Conservation (phyloP, 2,113 vertebrate genomes). For the Catharus fuscescens region DNA sequence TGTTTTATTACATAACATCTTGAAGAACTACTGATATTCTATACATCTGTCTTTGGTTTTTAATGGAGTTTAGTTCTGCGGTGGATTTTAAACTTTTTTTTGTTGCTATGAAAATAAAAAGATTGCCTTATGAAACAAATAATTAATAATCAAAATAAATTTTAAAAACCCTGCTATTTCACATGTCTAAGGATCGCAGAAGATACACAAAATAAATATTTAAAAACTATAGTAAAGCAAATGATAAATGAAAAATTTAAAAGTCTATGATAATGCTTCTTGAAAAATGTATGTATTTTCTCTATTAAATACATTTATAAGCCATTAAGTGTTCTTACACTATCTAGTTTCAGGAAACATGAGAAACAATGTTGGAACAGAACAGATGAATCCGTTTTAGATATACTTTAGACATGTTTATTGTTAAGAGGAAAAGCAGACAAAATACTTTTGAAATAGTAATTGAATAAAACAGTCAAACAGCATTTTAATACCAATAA, state of each 20-base stretch:
- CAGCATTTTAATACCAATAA: constrained; percentile 37
- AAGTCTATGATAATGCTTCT: background rate
- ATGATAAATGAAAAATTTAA: background rate
- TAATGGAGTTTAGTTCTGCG: background rate
- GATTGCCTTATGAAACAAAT: background rate
- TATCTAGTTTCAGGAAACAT: background rate
- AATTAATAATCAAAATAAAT: background rate
- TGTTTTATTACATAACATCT: background rate
- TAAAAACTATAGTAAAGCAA: background rate
- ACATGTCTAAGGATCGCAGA: background rate
- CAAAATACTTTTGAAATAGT: constrained; percentile 66
- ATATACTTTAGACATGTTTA: constrained; percentile 70
- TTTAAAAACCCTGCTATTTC: background rate
- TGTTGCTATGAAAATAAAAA: background rate
- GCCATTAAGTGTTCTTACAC: background rate
- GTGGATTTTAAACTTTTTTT: background rate
- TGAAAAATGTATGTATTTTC: background rate
- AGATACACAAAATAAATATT: background rate
- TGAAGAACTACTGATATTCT: background rate
- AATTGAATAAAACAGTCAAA: constrained; percentile 61
- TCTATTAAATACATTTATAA: background rate
- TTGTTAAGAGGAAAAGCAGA: constrained; percentile 71
- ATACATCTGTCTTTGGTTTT: background rate
- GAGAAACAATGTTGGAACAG: constrained; percentile 53
- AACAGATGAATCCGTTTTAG: constrained; percentile 69